Percentiles rank a stretch among this genome's conserved stretches.
These are phyloP conservation scores for Lordiphosa fenestrarum DNA, from an alignment of 2,888 invertebrate genomes.

Conservation along the genomic window DNA sequence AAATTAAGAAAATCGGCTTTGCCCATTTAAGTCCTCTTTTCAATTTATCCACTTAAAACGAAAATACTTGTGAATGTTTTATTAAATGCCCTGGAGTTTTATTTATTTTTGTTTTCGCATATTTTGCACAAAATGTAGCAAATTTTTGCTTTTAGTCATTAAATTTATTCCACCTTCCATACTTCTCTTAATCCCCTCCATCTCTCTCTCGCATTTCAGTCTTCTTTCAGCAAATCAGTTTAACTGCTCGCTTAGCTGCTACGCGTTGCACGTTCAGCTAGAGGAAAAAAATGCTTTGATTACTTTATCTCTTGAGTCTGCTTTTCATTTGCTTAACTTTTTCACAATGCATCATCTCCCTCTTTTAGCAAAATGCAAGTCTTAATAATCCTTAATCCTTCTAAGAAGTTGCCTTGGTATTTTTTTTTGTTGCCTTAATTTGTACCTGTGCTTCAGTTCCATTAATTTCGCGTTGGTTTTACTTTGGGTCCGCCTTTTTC, in stretches of 20 bases:
- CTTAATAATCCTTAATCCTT: conserved; percentile 42
- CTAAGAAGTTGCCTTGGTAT: conserved; percentile 13
- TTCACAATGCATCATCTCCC: conserved; percentile 15
- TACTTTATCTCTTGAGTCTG: conserved; percentile 42
- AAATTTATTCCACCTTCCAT: conserved; percentile 11
- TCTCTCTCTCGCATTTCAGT: neutral
- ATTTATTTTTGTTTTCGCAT: neutral
- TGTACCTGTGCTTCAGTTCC: conserved; percentile 10
- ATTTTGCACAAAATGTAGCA: neutral
- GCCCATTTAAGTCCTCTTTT: no score
- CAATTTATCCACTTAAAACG: neutral
- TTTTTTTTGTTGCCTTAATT: conserved; percentile 7
- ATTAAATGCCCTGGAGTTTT: neutral
- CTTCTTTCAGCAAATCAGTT: conserved; percentile 32
- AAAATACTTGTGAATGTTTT: neutral
- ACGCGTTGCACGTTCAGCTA: conserved; percentile 9
- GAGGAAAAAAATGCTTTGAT: conserved; percentile 40
- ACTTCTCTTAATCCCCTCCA: no score
- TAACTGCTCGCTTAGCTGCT: conserved; percentile 31
- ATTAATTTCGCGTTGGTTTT: conserved; percentile 7
- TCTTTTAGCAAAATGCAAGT: conserved; percentile 38
- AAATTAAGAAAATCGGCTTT: no score
- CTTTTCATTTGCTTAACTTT: conserved; percentile 46
- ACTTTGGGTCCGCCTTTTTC: conserved; percentile 4
- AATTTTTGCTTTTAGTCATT: conserved; percentile 14